These are phyloP conservation scores for Rhea americana DNA, from an alignment of 2,113 vertebrate species.

Conservation along the genomic window DNA sequence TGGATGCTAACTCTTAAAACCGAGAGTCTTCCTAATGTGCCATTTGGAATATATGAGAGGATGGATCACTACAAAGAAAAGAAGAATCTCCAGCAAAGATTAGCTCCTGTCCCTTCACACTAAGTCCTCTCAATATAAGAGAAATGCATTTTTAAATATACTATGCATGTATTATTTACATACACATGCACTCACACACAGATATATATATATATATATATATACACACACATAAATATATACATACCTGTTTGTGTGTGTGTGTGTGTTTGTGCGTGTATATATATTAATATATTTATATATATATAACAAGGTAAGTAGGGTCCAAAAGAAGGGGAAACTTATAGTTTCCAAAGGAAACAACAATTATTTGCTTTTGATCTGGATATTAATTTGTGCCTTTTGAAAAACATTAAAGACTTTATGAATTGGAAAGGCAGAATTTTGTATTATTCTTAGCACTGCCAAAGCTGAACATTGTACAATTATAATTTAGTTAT, in stretches of 20 bases:
- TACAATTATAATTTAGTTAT: not conserved
- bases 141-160: not conserved
- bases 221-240: too few relatives aligned
- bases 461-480: not conserved
- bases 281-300: not conserved
- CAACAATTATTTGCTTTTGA: rapidly evolving
- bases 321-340: not conserved
- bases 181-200: too few relatives aligned
- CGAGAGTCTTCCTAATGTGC: not conserved
- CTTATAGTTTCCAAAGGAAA: not conserved
- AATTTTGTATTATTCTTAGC: not conserved
- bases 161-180: too few relatives aligned
- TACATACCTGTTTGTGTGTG: not conserved
- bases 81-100: not conserved
- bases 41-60: not conserved
- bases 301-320: not conserved
- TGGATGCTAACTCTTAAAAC: not conserved
- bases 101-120: not conserved
- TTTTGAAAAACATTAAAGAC: not conserved
- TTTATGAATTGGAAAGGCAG: not conserved
- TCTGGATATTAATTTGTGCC: not conserved
- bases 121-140: not conserved
- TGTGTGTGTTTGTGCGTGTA: too few relatives aligned
- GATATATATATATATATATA: too few relatives aligned
- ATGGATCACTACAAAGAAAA: not conserved